phyloP scores from a whole-genome alignment of 2,888 invertebrate species.

The Drosophila rubida region DNA sequence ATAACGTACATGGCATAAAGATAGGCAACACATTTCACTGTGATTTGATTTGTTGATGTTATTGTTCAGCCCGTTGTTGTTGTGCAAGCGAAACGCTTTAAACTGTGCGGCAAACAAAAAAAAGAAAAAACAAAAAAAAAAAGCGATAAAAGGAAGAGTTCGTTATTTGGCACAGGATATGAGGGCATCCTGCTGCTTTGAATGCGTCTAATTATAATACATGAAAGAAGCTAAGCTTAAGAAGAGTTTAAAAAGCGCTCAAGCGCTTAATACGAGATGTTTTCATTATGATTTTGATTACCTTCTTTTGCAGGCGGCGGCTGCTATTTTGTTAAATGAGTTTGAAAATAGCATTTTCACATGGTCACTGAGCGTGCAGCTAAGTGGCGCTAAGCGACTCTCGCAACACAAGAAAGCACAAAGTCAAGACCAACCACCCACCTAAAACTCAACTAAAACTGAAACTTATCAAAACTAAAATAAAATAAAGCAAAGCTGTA shows the following conservation, averaged over 20 bases:
- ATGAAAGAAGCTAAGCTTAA: slow-evolving; percentile 1
- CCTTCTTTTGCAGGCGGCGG: slow-evolving; percentile 21
- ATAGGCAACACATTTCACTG: not conserved
- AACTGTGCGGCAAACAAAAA: slow-evolving; percentile 38
- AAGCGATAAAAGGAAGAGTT: not conserved
- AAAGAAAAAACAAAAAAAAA: not conserved
- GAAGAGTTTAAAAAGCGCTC: not conserved
- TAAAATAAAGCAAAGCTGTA: slow-evolving; percentile 34
- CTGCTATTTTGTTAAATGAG: slow-evolving; percentile 32
- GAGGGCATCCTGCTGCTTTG: not conserved
- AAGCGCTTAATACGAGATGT: not conserved
- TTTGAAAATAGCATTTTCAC: slow-evolving; percentile 35
- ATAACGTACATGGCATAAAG: not conserved
- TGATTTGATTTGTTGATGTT: slow-evolving; percentile 3
- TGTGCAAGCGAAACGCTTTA: slow-evolving; percentile 15
- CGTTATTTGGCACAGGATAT: not conserved
- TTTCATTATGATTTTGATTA: slow-evolving; percentile 9
- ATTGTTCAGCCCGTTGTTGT: slow-evolving; percentile 3
- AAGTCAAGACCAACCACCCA: slow-evolving; percentile 45
- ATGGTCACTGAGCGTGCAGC: slow-evolving; percentile 31
- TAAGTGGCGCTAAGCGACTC: slow-evolving; percentile 16
- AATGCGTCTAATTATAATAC: not conserved
- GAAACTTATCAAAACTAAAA: slow-evolving; percentile 44
- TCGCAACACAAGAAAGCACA: not conserved
- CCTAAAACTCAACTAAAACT: slow-evolving; percentile 36